A percentile compares a stretch with the other conserved stretches of the same genome.
Conservation (phyloP, 2,797 vertebrate genomes). For the Anguilla megastoma region DNA sequence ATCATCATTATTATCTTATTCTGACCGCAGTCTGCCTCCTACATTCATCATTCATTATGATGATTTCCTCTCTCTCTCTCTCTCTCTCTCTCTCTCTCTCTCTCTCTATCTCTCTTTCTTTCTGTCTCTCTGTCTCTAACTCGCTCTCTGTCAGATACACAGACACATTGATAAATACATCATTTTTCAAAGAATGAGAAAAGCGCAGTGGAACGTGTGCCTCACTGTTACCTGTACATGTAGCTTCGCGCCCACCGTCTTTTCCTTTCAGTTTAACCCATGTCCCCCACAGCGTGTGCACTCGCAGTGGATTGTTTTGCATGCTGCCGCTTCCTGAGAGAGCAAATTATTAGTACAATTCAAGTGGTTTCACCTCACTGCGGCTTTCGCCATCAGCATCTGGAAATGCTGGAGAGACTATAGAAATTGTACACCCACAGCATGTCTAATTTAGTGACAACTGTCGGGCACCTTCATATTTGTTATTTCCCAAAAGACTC, state of each 20-base stretch:
- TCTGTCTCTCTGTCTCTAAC: no score
- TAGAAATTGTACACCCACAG: slow-evolving; percentile 28
- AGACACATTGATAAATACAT: background rate
- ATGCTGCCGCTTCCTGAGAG: slow-evolving; percentile 17
- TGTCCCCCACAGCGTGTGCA: background rate
- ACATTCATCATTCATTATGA: background rate
- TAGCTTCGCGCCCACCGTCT: background rate
- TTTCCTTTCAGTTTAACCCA: background rate
- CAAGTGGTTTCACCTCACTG: slow-evolving; percentile 34
- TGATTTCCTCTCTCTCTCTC: slow-evolving; percentile 9
- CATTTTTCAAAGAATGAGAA: background rate
- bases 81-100: background rate
- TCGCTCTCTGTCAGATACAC: background rate
- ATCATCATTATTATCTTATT: background rate
- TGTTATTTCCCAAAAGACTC: background rate
- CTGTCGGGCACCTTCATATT: background rate
- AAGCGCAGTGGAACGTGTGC: background rate
- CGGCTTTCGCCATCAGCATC: slow-evolving; percentile 35
- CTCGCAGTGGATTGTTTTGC: background rate
- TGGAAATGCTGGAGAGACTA: slow-evolving; percentile 26
- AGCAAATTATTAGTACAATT: slow-evolving; percentile 11
- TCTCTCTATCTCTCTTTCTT: background rate
- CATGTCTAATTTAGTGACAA: background rate
- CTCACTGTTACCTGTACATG: background rate
- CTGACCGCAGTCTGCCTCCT: background rate